phyloP scores from a whole-genome alignment of 1,140 invertebrate species.

The Cyclargus thomasi region DNA sequence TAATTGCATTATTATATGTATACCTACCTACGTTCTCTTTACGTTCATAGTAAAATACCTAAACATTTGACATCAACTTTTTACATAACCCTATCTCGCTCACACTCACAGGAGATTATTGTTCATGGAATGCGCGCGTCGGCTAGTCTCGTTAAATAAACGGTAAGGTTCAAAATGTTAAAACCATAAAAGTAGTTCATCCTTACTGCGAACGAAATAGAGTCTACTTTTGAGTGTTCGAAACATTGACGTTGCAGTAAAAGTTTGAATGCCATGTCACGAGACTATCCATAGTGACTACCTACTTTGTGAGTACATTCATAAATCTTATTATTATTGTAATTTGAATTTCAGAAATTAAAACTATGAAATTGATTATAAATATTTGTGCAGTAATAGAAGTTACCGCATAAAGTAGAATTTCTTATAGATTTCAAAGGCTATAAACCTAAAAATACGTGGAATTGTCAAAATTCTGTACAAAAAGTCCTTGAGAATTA shows the following conservation, averaged over 20 bases:
- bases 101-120: constrained; percentile 62
- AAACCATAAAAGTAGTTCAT: constrained; percentile 22
- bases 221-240: constrained; percentile 36
- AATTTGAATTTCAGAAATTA: constrained; percentile 26
- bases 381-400: neutral
- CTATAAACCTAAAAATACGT: constrained; percentile 40
- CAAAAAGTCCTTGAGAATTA: constrained; percentile 75
- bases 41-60: constrained; percentile 72
- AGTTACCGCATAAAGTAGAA: neutral
- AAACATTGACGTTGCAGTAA: constrained; percentile 22
- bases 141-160: constrained; percentile 57
- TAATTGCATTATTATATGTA: constrained; percentile 73
- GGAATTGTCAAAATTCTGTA: constrained; percentile 46
- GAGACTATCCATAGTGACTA: constrained; percentile 66
- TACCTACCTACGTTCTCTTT: constrained; percentile 71
- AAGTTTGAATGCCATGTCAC: constrained; percentile 31
- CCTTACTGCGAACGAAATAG: constrained; percentile 28
- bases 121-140: constrained; percentile 71
- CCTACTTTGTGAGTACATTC: constrained; percentile 70
- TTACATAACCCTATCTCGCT: constrained; percentile 62
- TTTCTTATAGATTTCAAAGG: neutral
- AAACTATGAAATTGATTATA: neutral
- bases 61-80: constrained; percentile 74
- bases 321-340: constrained; percentile 59
- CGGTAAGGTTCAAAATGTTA: constrained; percentile 41